phyloP scores from a whole-genome alignment of 1,140 invertebrate species.

The Trachymyrmex cornetzi region DNA sequence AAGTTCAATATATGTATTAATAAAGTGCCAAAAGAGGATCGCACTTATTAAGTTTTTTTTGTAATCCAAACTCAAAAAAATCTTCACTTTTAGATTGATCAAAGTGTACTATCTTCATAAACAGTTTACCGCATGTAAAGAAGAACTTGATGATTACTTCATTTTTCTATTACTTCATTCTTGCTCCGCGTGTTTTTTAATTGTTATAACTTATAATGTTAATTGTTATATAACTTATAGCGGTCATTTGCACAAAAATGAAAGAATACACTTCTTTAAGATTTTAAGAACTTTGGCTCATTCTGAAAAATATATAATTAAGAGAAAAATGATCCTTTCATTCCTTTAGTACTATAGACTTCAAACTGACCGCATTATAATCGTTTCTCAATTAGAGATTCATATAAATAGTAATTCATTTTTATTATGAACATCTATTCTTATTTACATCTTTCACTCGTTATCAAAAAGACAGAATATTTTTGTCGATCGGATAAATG shows the following conservation, averaged over 20 bases:
- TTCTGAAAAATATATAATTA: background rate
- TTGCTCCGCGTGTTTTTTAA: background rate
- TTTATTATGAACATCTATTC: conserved; percentile 30
- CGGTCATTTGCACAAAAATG: conserved; percentile 1
- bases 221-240: background rate
- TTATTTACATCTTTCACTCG: conserved; percentile 48
- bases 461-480: conserved; percentile 21
- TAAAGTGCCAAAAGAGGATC: too few relatives aligned
- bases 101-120: too few relatives aligned
- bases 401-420: conserved; percentile 10
- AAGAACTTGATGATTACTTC: background rate
- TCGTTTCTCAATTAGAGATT: conserved; percentile 3
- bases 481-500: conserved; percentile 43
- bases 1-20: too few relatives aligned
- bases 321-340: background rate
- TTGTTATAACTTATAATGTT: background rate
- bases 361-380: background rate
- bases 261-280: background rate
- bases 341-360: background rate
- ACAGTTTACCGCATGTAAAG: background rate
- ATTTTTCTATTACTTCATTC: background rate
- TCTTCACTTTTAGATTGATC: too few relatives aligned
- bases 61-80: too few relatives aligned
- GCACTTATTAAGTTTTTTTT: too few relatives aligned
- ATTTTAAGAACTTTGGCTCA: background rate